Percentiles rank a stretch among this genome's conserved stretches.
Conservation (phyloP, 2,888 invertebrate genomes). For the Hydrotaea cyrtoneurina region DNA sequence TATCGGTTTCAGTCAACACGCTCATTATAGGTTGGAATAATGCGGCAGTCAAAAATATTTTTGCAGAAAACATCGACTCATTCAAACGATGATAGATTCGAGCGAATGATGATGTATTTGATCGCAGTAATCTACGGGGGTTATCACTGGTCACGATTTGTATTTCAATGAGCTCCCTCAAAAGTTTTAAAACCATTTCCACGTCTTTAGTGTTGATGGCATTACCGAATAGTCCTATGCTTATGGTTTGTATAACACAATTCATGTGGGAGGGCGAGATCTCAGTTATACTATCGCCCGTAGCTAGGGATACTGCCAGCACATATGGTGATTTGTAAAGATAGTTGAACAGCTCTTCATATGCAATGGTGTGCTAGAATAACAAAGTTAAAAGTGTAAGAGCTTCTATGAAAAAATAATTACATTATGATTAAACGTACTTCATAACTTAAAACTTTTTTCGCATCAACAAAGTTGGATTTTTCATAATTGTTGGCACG, state of each 20-base stretch:
- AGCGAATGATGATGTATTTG: constrained; percentile 93
- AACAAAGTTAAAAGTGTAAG: background rate
- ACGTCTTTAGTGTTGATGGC: constrained; percentile 89
- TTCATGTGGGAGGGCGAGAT: constrained; percentile 77
- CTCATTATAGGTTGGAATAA: constrained; percentile 95
- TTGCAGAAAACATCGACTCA: constrained; percentile 94
- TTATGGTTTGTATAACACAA: constrained; percentile 78
- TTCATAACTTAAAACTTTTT: constrained; percentile 92
- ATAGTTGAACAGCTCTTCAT: constrained; percentile 86
- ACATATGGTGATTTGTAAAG: constrained; percentile 87
- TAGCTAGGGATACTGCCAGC: constrained; percentile 86
- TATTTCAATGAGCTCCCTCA: constrained; percentile 86
- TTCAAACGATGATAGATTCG: constrained; percentile 92
- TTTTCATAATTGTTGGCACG: constrained; percentile 85
- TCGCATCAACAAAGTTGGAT: constrained; percentile 88
- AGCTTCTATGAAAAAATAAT: background rate
- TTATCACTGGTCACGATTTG: constrained; percentile 87
- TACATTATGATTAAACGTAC: constrained; percentile 78
- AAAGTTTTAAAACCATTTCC: constrained; percentile 84
- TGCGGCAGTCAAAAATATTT: constrained; percentile 95
- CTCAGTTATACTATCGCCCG: constrained; percentile 84
- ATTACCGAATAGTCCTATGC: constrained; percentile 87
- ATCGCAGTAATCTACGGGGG: constrained; percentile 88
- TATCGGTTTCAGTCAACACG: constrained; percentile 94
- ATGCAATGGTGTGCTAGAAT: constrained; percentile 83